phyloP scores from a whole-genome alignment of 2,797 vertebrate genomes.

The Harpagifer antarcticus region DNA sequence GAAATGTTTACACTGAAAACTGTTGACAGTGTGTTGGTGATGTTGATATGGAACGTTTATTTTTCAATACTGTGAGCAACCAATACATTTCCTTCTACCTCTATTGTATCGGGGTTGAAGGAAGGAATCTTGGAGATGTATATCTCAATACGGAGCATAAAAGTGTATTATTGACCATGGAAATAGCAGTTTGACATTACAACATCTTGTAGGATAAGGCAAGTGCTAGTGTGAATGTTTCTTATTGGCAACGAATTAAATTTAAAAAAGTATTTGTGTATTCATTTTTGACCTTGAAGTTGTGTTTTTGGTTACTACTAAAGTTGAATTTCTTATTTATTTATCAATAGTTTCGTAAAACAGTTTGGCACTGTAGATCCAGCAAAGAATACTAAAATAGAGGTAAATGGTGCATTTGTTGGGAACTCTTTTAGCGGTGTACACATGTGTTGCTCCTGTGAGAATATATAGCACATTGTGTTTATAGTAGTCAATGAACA shows the following conservation, averaged over 20 bases:
- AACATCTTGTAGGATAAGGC: neutral
- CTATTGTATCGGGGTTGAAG: neutral
- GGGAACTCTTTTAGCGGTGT: neutral
- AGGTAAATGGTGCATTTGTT: neutral
- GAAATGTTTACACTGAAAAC: neutral
- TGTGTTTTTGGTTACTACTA: neutral
- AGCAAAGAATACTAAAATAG: neutral
- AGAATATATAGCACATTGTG: neutral
- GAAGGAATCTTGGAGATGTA: neutral
- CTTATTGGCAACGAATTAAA: neutral
- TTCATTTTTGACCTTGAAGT: neutral
- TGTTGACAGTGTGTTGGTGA: too few species aligned
- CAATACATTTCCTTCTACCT: too few species aligned
- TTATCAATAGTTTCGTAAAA: neutral
- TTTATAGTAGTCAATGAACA: neutral
- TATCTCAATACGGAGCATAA: too few species aligned
- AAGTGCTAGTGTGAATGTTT: neutral
- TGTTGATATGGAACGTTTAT: neutral
- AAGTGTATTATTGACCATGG: neutral
- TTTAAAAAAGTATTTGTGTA: neutral
- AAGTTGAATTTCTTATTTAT: neutral
- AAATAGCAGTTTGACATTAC: conserved; percentile 8
- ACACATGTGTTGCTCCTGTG: neutral
- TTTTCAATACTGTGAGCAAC: neutral
- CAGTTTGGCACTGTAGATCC: neutral